Conservation (phyloP, 35 echinoderm and acorn worm genomes). For the Eucidaris tribuloides region DNA sequence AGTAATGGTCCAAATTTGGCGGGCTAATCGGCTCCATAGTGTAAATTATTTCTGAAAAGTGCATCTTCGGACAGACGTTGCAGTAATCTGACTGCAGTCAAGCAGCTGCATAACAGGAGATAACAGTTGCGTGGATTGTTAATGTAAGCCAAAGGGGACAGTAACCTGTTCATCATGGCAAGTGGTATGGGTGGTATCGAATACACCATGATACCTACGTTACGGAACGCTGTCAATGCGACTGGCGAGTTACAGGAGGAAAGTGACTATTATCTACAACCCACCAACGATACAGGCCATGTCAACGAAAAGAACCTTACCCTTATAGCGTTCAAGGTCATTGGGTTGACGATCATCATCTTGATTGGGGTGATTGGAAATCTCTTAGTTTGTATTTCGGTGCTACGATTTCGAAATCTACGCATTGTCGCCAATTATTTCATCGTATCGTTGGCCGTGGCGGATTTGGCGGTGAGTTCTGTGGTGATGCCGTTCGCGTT, state of each 20-base stretch:
- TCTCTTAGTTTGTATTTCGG: conserved; percentile 68
- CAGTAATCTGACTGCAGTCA: background rate
- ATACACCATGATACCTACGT: background rate
- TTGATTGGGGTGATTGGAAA: conserved; percentile 79
- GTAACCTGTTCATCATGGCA: conserved; percentile 12
- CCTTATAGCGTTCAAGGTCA: conserved; percentile 12
- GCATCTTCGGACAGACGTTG: background rate
- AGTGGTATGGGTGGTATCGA: background rate
- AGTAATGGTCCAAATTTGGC: background rate
- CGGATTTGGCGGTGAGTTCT: conserved; percentile 64
- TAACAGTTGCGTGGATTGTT: background rate
- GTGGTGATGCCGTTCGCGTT: conserved; percentile 76
- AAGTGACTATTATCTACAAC: background rate
- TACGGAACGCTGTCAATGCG: background rate
- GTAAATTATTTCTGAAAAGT: background rate
- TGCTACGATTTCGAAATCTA: conserved; percentile 64
- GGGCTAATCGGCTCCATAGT: background rate
- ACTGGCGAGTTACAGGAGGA: background rate
- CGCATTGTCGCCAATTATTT: conserved; percentile 87
- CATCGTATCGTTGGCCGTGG: conserved; percentile 77
- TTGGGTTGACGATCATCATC: conserved; percentile 55
- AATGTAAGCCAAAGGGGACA: background rate
- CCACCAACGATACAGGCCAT: background rate
- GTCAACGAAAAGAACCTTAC: background rate
- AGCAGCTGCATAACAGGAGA: background rate